Percentiles rank a stretch among this genome's conserved stretches.
Conservation (phyloP, 2,113 vertebrate species). For the Paralichthys olivaceus region DNA sequence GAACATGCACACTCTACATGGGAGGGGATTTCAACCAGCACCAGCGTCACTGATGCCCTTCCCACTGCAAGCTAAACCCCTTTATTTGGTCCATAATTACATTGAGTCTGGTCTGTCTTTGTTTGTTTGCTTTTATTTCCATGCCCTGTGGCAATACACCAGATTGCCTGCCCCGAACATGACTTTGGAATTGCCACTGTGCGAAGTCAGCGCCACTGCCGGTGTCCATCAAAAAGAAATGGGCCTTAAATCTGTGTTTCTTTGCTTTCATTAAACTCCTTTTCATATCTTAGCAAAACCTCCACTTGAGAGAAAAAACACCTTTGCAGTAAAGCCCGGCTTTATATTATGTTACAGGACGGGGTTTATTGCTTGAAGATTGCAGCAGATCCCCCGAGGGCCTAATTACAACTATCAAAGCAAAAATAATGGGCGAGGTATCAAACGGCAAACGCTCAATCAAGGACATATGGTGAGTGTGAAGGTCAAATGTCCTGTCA, state of each 20-base stretch:
- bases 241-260: not conserved
- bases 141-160: not conserved
- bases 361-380: constrained; percentile 63
- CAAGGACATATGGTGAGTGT: constrained; percentile 41
- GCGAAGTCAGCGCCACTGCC: not conserved
- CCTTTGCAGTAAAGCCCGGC: constrained; percentile 39
- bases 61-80: not conserved
- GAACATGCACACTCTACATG: too few relatives aligned
- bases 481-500: constrained; percentile 60
- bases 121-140: constrained; percentile 25
- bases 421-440: constrained; percentile 62
- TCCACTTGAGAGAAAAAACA: constrained; percentile 30
- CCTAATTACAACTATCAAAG: constrained; percentile 68
- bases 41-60: not conserved
- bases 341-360: constrained; percentile 61
- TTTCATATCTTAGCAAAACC: constrained; percentile 21
- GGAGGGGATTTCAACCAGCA: too few relatives aligned
- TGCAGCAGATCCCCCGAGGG: constrained; percentile 61
- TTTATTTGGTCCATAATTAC: not conserved
- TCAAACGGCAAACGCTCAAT: constrained; percentile 55
- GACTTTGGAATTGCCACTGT: constrained; percentile 2
- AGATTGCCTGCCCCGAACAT: not conserved
- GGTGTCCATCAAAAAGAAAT: constrained; percentile 2
- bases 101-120: not conserved
- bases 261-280: constrained; percentile 2